These are phyloP conservation scores for Enteromius trimaculatus DNA, from an alignment of 2,797 vertebrate genomes.

Conservation along the genomic window DNA sequence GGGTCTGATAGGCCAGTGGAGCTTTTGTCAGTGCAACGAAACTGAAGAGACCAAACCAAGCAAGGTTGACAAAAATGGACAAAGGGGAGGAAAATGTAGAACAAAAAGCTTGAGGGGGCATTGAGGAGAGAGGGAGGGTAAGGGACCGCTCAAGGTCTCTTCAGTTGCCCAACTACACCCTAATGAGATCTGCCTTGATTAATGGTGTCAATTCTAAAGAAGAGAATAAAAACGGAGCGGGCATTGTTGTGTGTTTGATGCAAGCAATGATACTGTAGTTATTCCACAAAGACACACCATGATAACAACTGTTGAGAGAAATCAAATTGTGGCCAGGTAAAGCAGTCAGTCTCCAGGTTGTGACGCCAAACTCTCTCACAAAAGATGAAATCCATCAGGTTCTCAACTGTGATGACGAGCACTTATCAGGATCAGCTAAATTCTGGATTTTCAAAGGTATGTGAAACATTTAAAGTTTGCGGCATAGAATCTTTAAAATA, in stretches of 20 bases:
- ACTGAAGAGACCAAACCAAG: constrained; percentile 10
- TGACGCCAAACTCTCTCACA: background rate
- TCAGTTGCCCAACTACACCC: constrained; percentile 55
- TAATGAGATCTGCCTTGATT: constrained; percentile 67
- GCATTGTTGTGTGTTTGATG: constrained; percentile 54
- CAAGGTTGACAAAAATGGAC: background rate
- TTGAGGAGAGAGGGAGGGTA: constrained; percentile 46
- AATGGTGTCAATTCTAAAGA: constrained; percentile 63
- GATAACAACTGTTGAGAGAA: constrained; percentile 11
- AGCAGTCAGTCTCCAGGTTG: background rate
- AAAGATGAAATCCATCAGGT: too few relatives aligned
- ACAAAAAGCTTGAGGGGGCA: constrained; percentile 33
- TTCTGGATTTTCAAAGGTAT: too few relatives aligned
- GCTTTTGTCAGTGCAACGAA: constrained; percentile 10
- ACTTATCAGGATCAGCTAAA: too few relatives aligned
- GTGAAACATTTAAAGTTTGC: too few relatives aligned
- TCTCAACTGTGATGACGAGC: too few relatives aligned
- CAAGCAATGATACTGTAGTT: constrained; percentile 40
- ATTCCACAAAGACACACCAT: constrained; percentile 48
- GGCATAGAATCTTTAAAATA: too few relatives aligned
- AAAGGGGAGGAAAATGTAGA: background rate
- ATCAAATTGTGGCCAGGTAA: background rate
- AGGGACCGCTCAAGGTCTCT: constrained; percentile 53
- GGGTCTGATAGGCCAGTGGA: constrained; percentile 22
- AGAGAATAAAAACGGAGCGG: constrained; percentile 55